Base-by-base conservation (phyloP, 2,888 invertebrate genomes). In the Thymelicus acteon region DNA sequence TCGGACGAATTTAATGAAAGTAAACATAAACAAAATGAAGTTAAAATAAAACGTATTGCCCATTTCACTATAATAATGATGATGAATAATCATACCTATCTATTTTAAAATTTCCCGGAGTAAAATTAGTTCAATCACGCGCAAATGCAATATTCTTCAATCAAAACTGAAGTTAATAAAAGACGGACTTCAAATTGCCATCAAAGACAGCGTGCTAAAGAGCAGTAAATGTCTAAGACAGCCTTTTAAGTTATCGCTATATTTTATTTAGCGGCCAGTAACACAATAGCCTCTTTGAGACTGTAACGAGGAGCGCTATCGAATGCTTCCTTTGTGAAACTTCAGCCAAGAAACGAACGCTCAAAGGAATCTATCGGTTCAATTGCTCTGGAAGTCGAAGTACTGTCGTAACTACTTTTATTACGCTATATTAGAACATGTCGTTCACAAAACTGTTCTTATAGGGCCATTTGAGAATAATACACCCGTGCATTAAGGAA, bases 281-380 rank as follows among this genome's bases (percentile, higher is more conserved):
- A 71, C 75, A 76, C 76, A 76, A 77, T 81, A 75, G 81, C 77
- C 76, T 76, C 76, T 79, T 77, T 76, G 78, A 75, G 70, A 70
- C 71, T 72, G 67, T 73, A 72, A 72, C 71, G 72, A 72, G 67
- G 71, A 65, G 60, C 57, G 52, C 70, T 65, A 74, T 77, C 75
- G 72, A 71, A 73, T 69, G 67, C 75, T 67, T 70, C 75, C 74
- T 75, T 77, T 79, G 69, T 69, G 77, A 78, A 77, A 77, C 75
- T 77, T 73, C 74, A 79, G 73, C 73, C 58, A 69, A 69, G 69
- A 68, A 68, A 62, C 65, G 66, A 69, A 69, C 39, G 37, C 69
- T 63, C 63, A 69, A 69, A 69, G 69, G 58, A 58, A 58, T 65
- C 54, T 44, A 60, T 67, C 60, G 49, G 40, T 52, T 52, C 52